A percentile compares a stretch with the other conserved stretches of the same genome.
Evolutionary conservation across 2,113 vertebrate species (phyloP).

Genomic region (Myxocyprinus asiaticus): DNA sequence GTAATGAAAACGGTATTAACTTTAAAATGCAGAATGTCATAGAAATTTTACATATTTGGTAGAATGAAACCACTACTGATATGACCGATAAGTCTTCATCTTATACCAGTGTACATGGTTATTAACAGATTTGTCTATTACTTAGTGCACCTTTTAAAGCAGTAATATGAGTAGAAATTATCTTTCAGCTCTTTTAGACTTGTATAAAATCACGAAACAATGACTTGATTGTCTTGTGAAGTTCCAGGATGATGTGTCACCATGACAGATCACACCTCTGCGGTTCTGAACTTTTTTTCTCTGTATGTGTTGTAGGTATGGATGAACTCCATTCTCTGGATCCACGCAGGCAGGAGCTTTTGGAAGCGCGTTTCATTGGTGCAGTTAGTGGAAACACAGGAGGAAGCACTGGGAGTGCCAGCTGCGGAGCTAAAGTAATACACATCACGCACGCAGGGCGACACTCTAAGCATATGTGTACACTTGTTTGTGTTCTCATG

Average conservation of each 20-base stretch:
- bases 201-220: neutral
- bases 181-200: neutral
- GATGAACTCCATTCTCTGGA: constrained; percentile 99
- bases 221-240: no score
- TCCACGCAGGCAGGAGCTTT: constrained; percentile 95
- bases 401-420: constrained; percentile 95
- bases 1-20: no score
- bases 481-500: constrained; percentile 32
- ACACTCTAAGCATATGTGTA: neutral
- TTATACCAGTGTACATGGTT: no score
- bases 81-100: no score
- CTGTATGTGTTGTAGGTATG: constrained; percentile 79
- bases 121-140: no score
- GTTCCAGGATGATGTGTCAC: neutral
- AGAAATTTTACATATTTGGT: no score
- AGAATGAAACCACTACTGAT: no score
- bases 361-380: constrained; percentile 97
- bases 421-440: constrained; percentile 92
- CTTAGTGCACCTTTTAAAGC: neutral
- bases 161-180: neutral
- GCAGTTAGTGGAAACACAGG: constrained; percentile 93
- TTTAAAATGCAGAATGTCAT: no score
- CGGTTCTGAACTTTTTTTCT: neutral
- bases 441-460: neutral
- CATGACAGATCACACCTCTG: neutral